phyloP scores from a whole-genome alignment of 2,888 invertebrate genomes.

The Anticlea derivata region DNA sequence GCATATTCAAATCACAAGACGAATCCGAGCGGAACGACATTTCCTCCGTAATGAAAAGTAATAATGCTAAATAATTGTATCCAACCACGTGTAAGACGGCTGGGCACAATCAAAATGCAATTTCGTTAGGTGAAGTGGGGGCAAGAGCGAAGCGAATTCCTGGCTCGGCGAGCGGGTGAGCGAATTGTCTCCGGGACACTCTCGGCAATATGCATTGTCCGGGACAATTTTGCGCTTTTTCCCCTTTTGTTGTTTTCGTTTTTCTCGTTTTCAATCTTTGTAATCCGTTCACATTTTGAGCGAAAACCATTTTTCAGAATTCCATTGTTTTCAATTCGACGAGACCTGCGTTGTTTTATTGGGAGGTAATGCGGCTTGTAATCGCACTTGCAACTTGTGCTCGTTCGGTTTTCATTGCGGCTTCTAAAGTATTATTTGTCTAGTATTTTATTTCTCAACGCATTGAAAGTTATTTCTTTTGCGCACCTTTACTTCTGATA shows the following conservation, averaged over 20 bases:
- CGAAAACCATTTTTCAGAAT: conserved; percentile 40
- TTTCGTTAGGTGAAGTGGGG: conserved; percentile 53
- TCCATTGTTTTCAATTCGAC: conserved; percentile 35
- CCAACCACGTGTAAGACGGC: conserved; percentile 62
- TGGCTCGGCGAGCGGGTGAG: conserved; percentile 20
- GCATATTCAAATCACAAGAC: conserved; percentile 37
- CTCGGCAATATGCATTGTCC: conserved; percentile 65
- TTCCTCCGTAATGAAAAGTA: conserved; percentile 59
- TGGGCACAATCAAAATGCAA: conserved; percentile 71
- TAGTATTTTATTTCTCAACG: too few species aligned
- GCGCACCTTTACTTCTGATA: too few species aligned
- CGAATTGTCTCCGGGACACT: conserved; percentile 36
- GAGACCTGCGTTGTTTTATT: conserved; percentile 31
- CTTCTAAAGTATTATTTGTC: background rate
- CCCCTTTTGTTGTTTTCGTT: conserved; percentile 53
- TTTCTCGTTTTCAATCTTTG: conserved; percentile 51
- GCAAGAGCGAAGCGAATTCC: conserved; percentile 30
- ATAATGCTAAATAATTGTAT: conserved; percentile 68
- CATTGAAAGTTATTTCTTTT: too few species aligned
- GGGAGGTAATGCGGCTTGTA: conserved; percentile 28
- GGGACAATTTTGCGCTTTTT: conserved; percentile 58
- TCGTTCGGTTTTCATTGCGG: conserved; percentile 2
- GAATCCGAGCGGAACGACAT: conserved; percentile 40
- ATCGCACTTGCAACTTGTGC: conserved; percentile 9
- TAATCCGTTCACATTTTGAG: conserved; percentile 50